Conservation (phyloP, 1,140 invertebrate species). For the Daktulosphaira vitifoliae region DNA sequence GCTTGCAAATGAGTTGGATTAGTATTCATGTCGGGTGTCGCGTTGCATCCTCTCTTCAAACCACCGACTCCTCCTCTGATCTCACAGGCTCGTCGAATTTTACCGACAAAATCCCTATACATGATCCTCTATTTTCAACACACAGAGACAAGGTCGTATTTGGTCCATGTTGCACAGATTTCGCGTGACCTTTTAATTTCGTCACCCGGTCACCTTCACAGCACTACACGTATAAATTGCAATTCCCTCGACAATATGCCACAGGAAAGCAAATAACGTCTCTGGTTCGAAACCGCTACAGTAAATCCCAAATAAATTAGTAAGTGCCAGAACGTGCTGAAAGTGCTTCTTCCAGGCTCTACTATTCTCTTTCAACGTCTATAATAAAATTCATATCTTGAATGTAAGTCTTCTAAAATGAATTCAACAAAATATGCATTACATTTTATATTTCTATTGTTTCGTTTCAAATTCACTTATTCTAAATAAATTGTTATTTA, state of each 20-base stretch:
- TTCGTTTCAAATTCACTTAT: too few relatives aligned
- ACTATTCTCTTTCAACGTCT: too few relatives aligned
- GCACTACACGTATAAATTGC: neutral
- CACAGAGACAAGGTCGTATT: too few relatives aligned
- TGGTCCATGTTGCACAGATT: neutral
- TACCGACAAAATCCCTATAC: neutral
- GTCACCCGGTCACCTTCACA: neutral
- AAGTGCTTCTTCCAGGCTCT: neutral
- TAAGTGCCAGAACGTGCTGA: neutral
- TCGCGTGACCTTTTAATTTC: conserved; percentile 18
- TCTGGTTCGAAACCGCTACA: too few relatives aligned
- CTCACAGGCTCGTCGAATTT: too few relatives aligned
- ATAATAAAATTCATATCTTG: too few relatives aligned
- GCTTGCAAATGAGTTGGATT: conserved; percentile 29
- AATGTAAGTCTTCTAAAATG: too few relatives aligned
- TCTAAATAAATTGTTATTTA: too few relatives aligned
- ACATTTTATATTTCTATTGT: too few relatives aligned
- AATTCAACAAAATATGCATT: too few relatives aligned
- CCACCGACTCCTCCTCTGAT: neutral
- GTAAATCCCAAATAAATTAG: conserved; percentile 1
- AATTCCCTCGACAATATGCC: neutral
- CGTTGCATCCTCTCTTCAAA: too few relatives aligned
- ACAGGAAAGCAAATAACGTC: neutral
- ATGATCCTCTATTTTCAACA: conserved; percentile 18
- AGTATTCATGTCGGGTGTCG: conserved; percentile 12